Base-by-base conservation (phyloP, 2,888 invertebrate species). In the Schizotus pectinicornis region DNA sequence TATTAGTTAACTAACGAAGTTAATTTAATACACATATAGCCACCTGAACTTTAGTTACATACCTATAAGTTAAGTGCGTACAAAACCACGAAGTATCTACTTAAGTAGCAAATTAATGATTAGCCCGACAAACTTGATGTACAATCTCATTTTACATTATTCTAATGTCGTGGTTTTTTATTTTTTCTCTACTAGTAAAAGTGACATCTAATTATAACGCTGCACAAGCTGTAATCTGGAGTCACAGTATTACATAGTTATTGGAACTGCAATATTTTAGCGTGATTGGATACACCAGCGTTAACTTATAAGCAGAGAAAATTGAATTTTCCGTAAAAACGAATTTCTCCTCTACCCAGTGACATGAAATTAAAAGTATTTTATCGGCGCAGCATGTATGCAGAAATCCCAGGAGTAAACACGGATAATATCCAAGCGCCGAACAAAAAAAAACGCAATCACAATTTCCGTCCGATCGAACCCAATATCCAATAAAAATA, bases 401-500 rank as follows among this genome's bases (percentile, higher is more conserved):
- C 62, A 59, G 64, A 65, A 70, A 69, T 71, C 72, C 72, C 70
- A 59, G 62, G 70, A 69, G 72, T 70, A 68, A 68, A 72, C 71
- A 72, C 62, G 68, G 68, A 70, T 70, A 65, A 72, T 72, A 72
- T 72, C 68, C 69, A 72, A 72, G 61, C 71, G 69, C 59, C 61
- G 63, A 2, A 22, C 22, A 22, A 22, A 22, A 22, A 67, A 67
- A 70, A 69, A 63, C 59, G 67, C 71, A 69, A 72, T 73, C 70
- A 67, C 73, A 72, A 70, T 72, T 71, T 70, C 73, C 69, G 67
- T 62, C 67, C 67, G 71, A 71, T 68, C 74, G 72, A 69, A 75
- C 74, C 75, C 75, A 76, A 76, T 75, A 76, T 74, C 74, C 74
- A 72, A 73, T 74, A 74, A 74, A 75, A 75, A 75, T 75, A 74